These are phyloP conservation scores for Lycaon pictus DNA, from an alignment of 2,113 vertebrate species.

Conservation along the genomic window DNA sequence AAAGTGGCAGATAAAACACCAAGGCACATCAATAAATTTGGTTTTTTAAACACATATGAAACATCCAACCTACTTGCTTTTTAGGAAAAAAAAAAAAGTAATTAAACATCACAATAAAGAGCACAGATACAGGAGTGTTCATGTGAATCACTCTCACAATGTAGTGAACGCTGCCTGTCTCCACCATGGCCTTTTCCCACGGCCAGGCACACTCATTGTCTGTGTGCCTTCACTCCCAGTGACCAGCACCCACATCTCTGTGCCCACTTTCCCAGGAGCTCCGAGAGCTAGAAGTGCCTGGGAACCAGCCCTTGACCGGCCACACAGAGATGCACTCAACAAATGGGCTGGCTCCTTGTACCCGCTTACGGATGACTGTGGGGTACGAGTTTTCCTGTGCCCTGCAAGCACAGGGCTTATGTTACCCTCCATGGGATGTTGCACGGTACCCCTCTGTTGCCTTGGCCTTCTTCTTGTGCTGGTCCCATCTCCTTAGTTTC, in stretches of 20 bases:
- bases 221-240: not conserved
- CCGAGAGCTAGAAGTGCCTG: not conserved
- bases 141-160: not conserved
- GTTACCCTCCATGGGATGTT: not conserved
- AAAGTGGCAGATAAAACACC: not conserved
- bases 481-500: not conserved
- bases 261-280: no score
- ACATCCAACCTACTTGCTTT: not conserved
- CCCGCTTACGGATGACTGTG: not conserved
- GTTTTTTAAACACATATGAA: not conserved
- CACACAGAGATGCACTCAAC: not conserved
- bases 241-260: not conserved
- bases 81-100: not conserved
- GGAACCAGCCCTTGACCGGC: not conserved
- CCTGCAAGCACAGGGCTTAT: not conserved
- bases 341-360: not conserved
- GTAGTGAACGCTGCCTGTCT: accelerated
- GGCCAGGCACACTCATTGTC: accelerated
- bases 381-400: not conserved
- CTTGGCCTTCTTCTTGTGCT: not conserved
- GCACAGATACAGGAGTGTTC: no score
- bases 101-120: not conserved
- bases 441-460: no score
- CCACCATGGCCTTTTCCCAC: not conserved
- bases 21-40: not conserved